Percentiles rank a stretch among this genome's conserved stretches.
Conservation (phyloP, 2,113 vertebrate species). For the Falcunculus frontatus region DNA sequence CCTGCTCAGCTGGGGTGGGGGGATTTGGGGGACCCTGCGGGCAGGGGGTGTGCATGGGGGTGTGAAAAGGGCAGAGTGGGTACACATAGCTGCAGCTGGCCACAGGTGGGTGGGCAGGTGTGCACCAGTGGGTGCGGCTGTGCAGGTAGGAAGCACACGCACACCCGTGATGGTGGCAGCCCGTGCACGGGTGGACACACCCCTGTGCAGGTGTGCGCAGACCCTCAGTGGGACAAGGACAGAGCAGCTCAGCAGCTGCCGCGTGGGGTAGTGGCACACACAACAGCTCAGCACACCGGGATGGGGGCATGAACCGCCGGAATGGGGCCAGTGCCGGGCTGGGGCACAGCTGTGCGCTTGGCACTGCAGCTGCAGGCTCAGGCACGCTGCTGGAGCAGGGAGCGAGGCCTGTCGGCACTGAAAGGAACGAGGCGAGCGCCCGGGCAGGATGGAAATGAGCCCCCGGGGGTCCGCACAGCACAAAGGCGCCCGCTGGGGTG, state of each 20-base stretch:
- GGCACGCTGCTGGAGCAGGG: background rate
- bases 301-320: fast-evolving
- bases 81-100: background rate
- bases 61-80: background rate
- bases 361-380: background rate
- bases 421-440: background rate
- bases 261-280: fast-evolving
- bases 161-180: fast-evolving
- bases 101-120: no score
- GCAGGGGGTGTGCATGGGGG: no score
- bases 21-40: background rate
- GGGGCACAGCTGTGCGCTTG: background rate
- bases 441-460: slow-evolving; percentile 59
- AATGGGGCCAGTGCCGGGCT: fast-evolving
- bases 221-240: background rate
- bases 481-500: slow-evolving; percentile 57
- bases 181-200: fast-evolving
- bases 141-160: fast-evolving
- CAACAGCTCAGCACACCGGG: fast-evolving
- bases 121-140: background rate
- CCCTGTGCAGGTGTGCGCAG: background rate
- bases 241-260: background rate
- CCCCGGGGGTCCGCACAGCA: background rate
- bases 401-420: background rate
- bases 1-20: background rate